A percentile compares a stretch with the other conserved stretches of the same genome.
These are phyloP conservation scores for Cossypha dichroa DNA, from an alignment of 2,797 vertebrate species.

Conservation along the genomic window DNA sequence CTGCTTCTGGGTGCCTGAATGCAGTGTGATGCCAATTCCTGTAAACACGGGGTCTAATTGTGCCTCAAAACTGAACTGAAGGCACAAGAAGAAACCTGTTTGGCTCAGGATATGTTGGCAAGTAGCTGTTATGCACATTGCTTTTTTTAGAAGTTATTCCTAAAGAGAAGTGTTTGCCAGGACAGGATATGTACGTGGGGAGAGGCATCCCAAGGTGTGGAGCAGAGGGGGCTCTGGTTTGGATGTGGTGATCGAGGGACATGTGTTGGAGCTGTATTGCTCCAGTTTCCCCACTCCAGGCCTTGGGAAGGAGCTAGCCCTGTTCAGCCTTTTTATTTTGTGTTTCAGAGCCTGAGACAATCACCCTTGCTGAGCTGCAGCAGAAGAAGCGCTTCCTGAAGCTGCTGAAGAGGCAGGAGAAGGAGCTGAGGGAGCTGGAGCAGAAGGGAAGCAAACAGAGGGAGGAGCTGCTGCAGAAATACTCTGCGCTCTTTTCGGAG, in stretches of 20 bases:
- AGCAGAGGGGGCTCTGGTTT: neutral
- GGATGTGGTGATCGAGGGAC: neutral
- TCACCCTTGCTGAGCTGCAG: slow-evolving; percentile 84
- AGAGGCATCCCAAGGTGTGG: neutral
- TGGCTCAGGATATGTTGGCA: neutral
- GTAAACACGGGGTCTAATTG: neutral
- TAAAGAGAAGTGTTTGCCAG: neutral
- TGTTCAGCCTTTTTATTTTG: neutral
- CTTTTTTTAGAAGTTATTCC: neutral
- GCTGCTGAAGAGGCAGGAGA: slow-evolving; percentile 91
- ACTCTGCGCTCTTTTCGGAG: slow-evolving; percentile 76
- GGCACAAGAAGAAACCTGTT: neutral
- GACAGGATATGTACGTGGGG: neutral
- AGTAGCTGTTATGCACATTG: neutral
- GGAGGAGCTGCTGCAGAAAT: slow-evolving; percentile 89
- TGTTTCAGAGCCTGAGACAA: slow-evolving; percentile 81
- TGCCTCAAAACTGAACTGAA: neutral
- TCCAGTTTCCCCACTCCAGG: neutral
- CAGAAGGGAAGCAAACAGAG: slow-evolving; percentile 85
- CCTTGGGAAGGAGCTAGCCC: neutral
- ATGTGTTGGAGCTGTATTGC: neutral
- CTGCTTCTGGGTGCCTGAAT: neutral
- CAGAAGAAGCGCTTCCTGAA: slow-evolving; percentile 89
- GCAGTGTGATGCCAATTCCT: neutral
- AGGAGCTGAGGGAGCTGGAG: slow-evolving; percentile 88